Conservation (phyloP, 1,140 invertebrate species). For the Scylla paramamosain region DNA sequence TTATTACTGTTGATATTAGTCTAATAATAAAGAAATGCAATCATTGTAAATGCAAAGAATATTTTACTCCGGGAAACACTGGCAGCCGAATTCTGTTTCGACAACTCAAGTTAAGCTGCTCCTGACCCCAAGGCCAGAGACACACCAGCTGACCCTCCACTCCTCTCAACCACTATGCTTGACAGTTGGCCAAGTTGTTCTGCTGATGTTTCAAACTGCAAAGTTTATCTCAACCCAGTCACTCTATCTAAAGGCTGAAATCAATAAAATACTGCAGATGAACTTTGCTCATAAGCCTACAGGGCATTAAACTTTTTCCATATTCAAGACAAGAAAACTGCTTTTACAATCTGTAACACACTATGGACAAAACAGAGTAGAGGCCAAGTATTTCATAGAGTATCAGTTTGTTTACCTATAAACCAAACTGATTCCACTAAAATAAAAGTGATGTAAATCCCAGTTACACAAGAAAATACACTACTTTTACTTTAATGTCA, state of each 20-base stretch:
- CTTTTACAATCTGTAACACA: neutral
- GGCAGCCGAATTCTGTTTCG: slow-evolving; percentile 37
- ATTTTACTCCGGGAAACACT: slow-evolving; percentile 55
- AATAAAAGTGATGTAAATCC: neutral
- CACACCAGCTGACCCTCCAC: neutral
- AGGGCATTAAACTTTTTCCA: neutral
- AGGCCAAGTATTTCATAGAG: slow-evolving; percentile 49
- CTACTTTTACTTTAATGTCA: slow-evolving; percentile 37
- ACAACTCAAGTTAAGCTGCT: neutral
- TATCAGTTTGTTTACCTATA: slow-evolving; percentile 4
- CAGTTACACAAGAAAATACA: neutral
- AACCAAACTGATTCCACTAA: neutral
- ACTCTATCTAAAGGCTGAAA: neutral
- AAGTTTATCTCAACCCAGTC: neutral
- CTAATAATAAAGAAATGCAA: neutral
- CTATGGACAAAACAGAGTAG: neutral
- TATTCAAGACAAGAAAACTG: neutral
- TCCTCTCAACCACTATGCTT: neutral
- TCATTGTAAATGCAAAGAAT: slow-evolving; percentile 62
- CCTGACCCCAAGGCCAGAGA: neutral
- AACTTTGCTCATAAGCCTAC: neutral
- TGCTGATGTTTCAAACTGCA: neutral
- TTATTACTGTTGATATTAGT: neutral
- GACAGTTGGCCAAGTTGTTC: neutral
- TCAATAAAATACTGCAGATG: neutral